Base-by-base conservation (phyloP, 2,888 invertebrate species). In the Drosophila subquinaria region DNA sequence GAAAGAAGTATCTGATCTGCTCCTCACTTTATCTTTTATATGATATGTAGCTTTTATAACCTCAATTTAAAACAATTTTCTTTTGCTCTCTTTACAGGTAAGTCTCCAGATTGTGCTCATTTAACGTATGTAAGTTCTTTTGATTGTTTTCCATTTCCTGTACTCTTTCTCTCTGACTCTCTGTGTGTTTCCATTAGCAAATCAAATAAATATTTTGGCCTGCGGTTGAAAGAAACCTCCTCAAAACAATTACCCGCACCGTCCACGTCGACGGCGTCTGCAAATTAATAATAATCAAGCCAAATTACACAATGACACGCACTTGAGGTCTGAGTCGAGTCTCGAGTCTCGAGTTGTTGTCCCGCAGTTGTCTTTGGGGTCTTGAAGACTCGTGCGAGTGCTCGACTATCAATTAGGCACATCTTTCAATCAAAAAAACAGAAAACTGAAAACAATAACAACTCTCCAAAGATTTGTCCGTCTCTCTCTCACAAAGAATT, bases 261-360 rank as follows among this genome's bases (percentile, higher is more conserved):
- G 59, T n/a, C 65, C 45, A 62, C 55, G 57, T 70, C 59, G 81
- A 35, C 71, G 80, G 77, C 73, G 72, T 88, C 83, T 76, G 82
- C 74, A 86, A 85, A 85, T 88, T 88, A 85, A 85, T 88, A 85
- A 89, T 82, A 86, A 82, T 80, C 83, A 90, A 90, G 74, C 74
- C 87, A 88, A 90, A 87, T 87, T 90, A 90, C 76, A 81, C 79
- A 86, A 82, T 90, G 90, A 90, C 86, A 87, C 86, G 90, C 86
- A 87, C 90, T 80, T 87, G 85, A 84, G 69, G 75, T 38, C 51
- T 27, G 38, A 27, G 53, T 50, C n/a, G 43, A 30, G 40, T 47
- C 56, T 68, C 57, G 56, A 48, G 45, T 48, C 48, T 59, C 11
- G 43, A 30, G 40, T 47, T 66, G 45, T 48, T 51, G 59, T 61